Evolutionary conservation across 1,140 invertebrate species (phyloP).

Genomic region (Caenorhabditis remanei): DNA sequence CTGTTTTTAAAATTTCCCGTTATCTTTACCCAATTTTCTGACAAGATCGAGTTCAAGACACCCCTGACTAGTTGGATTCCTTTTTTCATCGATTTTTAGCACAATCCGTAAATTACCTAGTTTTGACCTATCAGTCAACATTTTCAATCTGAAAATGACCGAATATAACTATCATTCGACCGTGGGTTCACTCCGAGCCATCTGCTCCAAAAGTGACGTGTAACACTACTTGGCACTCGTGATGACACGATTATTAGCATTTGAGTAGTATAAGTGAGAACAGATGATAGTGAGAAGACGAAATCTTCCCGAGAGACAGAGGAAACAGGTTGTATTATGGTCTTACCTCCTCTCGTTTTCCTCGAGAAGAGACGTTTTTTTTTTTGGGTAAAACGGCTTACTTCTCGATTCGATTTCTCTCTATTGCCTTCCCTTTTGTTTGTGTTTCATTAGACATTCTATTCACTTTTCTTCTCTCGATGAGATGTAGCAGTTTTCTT

Average conservation of each 20-base stretch:
- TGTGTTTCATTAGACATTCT: slow-evolving; percentile 49
- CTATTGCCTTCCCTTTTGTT: neutral
- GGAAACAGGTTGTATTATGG: slow-evolving; percentile 13
- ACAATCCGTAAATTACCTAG: no score
- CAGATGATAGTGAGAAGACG: neutral
- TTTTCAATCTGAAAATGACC: no score
- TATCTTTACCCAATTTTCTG: no score
- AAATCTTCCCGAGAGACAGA: neutral
- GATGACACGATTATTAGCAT: slow-evolving; percentile 15
- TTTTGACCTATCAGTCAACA: no score
- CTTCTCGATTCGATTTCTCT: neutral
- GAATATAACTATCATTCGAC: no score
- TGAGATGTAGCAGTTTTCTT: neutral
- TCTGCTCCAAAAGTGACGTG: no score
- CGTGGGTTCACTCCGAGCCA: no score
- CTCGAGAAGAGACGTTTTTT: neutral
- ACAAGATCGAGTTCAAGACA: neutral
- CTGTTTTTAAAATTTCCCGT: no score
- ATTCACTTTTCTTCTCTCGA: neutral
- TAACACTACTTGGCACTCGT: no score
- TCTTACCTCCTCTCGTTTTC: neutral
- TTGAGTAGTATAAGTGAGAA: neutral
- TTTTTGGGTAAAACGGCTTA: no score
- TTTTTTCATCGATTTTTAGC: neutral
- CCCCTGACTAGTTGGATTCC: neutral